These are phyloP conservation scores for Seira ritae DNA, from an alignment of 2,888 invertebrate species.

Conservation along the genomic window DNA sequence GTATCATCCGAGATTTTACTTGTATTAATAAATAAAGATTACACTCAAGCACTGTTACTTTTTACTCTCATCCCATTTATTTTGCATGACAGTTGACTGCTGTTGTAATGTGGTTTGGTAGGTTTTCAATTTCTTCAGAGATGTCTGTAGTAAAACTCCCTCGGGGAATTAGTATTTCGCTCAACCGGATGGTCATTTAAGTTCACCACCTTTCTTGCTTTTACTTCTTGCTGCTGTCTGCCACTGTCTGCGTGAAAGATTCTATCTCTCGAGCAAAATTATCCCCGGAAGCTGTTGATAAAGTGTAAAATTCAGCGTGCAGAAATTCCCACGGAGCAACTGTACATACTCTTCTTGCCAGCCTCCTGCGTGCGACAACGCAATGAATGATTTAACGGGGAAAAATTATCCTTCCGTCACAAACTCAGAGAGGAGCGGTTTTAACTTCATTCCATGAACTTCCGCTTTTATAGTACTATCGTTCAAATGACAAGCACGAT, in stretches of 20 bases:
- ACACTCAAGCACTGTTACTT: too few species aligned
- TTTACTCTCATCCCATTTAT: too few species aligned
- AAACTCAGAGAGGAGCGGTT: too few species aligned
- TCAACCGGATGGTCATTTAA: conserved; percentile 41
- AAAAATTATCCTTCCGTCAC: too few species aligned
- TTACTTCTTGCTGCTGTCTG: background rate
- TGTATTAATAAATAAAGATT: too few species aligned
- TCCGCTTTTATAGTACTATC: conserved; percentile 16
- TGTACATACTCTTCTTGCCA: conserved; percentile 11
- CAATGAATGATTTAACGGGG: too few species aligned
- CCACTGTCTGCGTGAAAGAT: too few species aligned
- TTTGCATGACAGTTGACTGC: too few species aligned
- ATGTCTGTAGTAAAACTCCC: conserved; percentile 1
- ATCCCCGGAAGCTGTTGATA: conserved; percentile 38
- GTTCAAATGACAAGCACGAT: background rate
- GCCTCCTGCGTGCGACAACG: too few species aligned
- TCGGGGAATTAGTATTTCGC: too few species aligned
- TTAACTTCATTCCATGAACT: background rate
- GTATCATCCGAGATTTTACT: too few species aligned
- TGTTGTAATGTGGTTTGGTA: conserved; percentile 31
- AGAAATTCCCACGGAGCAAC: conserved; percentile 36
- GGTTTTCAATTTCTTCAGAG: conserved; percentile 31
- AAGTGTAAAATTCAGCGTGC: conserved; percentile 38
- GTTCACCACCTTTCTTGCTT: background rate
- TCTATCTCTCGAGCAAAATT: conserved; percentile 26